Percentiles rank a stretch among this genome's conserved stretches.
Conservation (phyloP, 2,113 vertebrate species). For the Aegotheles bennettii region DNA sequence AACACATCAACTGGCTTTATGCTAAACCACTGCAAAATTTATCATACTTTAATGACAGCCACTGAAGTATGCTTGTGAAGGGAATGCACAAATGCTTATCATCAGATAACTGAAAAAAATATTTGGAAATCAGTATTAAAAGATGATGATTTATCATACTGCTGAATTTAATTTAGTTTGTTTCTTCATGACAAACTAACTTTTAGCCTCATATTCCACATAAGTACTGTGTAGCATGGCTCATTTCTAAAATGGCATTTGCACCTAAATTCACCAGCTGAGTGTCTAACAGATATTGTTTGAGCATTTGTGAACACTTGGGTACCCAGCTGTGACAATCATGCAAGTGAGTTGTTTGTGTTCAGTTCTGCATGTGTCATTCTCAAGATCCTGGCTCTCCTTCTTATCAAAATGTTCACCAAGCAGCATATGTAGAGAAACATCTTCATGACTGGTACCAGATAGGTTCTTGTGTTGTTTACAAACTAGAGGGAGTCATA, state of each 20-base stretch:
- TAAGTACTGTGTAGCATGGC: not conserved
- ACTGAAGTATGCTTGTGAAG: not conserved
- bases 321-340: not conserved
- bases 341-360: not conserved
- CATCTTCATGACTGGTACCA: not conserved
- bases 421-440: fast-evolving
- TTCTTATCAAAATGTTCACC: not conserved
- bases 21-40: not conserved
- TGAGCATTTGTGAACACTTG: not conserved
- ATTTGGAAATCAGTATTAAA: not conserved
- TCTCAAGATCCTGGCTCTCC: not conserved
- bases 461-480: not conserved
- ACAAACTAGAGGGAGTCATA: not conserved
- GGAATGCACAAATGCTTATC: not conserved
- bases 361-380: not conserved
- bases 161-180: not conserved
- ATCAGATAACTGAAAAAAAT: not conserved
- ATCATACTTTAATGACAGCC: not conserved
- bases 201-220: not conserved
- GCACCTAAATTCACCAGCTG: not conserved
- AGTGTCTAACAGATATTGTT: not conserved
- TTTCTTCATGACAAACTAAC: not conserved
- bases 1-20: not conserved
- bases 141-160: not conserved
- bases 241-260: not conserved